Evolutionary conservation across 2,888 invertebrate genomes (phyloP), one percentile per base, ranked within the genome.

Genomic region (Spialia ferax): DNA sequence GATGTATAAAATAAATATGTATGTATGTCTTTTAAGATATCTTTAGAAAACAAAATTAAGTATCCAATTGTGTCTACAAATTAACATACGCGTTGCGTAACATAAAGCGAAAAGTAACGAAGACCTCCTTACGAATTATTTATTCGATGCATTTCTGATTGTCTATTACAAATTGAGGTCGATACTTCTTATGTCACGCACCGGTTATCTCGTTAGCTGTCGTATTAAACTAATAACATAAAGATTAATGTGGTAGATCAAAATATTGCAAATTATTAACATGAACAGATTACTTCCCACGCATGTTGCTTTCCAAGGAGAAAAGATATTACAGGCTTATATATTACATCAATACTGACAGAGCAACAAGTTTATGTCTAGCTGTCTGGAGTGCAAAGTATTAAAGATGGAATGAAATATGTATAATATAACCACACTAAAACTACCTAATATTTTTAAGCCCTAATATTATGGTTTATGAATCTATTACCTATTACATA

Each of bases 241-340:
- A 26, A 61, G 48, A 61, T 61, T 32, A 61, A 22, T 61, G 29
- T 32, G 20, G 5, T 22, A 7, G 61, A 48, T 61, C 29, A 50
- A 61, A 61, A 52, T n/a, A 52, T 13, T 52, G 23, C 23, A 23
- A 23, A 52, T 23, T 52, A 52, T 23, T 23, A 32, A 26, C 61
- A 32, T n/a, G 32, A 8, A 50, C 48, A 60, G 60, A 50, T 61
- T 32, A 22, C 61, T 50, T 73, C 66, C 70, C 61, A 61, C 61
- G 32, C 50, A n/a, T n/a, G 32, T 61, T 75, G 77, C 83, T 81
- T 82, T 83, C 82, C 79, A 79, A 77, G 77, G 77, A 77, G 78
- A 79, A 75, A 77, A 74, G 74, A 74, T 75, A 73, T 52, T 52
- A 23, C 38, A 59, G 22, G 59, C 67, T 69, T 65, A 54, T 63